A percentile compares a stretch with the other conserved stretches of the same genome.
These are phyloP conservation scores for Typhlichthys eigenmanni DNA, from an alignment of 2,797 vertebrate genomes.

Conservation along the genomic window DNA sequence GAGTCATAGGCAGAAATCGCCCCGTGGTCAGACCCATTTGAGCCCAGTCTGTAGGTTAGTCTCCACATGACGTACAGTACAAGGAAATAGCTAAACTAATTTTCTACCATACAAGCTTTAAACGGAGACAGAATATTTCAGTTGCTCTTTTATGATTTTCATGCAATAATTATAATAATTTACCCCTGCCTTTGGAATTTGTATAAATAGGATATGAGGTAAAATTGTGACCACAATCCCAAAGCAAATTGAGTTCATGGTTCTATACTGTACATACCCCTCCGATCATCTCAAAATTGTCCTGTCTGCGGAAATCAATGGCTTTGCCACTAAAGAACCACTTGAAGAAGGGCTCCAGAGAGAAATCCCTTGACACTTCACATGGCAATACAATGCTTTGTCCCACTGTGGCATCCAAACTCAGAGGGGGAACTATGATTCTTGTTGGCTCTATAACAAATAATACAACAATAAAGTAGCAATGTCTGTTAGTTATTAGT, in stretches of 20 bases:
- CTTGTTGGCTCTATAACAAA: conserved; percentile 79
- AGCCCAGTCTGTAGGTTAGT: conserved; percentile 22
- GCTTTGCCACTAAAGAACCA: conserved; percentile 86
- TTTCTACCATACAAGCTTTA: background rate
- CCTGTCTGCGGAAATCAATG: conserved; percentile 80
- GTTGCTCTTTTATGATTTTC: too few species aligned
- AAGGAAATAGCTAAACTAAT: conserved; percentile 13
- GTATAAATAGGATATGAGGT: background rate
- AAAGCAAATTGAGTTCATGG: conserved; percentile 6
- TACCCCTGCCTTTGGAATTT: background rate
- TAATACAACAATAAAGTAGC: background rate
- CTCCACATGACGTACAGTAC: conserved; percentile 9
- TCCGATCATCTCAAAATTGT: conserved; percentile 87
- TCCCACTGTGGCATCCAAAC: conserved; percentile 83
- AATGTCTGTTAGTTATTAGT: background rate
- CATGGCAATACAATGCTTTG: conserved; percentile 89
- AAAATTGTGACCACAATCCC: conserved; percentile 1
- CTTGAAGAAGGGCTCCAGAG: conserved; percentile 77
- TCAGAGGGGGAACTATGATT: conserved; percentile 79
- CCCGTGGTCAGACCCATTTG: conserved; percentile 1
- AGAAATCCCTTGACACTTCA: conserved; percentile 83
- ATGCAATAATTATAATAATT: background rate
- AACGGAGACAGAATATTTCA: too few species aligned
- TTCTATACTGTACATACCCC: conserved; percentile 74
- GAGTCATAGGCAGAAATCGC: conserved; percentile 39